Evolutionary conservation across 2,797 vertebrate genomes (phyloP).

Genomic region (Bovichtus diacanthus): DNA sequence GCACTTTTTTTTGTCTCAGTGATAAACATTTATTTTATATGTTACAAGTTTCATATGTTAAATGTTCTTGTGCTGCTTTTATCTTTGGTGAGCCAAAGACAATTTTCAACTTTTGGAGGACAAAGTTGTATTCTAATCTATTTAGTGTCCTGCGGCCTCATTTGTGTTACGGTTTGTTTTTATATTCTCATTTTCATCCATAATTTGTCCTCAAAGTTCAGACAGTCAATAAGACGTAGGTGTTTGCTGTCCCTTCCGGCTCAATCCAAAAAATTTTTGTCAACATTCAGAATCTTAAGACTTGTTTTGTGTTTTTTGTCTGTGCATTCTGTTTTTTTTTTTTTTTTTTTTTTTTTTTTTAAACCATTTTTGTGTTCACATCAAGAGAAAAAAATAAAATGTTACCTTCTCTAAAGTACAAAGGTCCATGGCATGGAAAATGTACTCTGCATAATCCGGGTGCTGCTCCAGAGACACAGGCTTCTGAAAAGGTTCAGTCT

Average conservation of each 20-base stretch:
- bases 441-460: slow-evolving; percentile 98
- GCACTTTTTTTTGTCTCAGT: background rate
- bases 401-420: slow-evolving; percentile 97
- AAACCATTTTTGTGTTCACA: background rate
- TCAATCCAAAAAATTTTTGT: background rate
- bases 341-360: no score
- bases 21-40: background rate
- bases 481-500: slow-evolving; percentile 99
- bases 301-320: background rate
- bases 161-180: no score
- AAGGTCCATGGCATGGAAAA: slow-evolving; percentile 99
- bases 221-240: background rate
- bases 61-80: background rate
- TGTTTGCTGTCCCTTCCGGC: background rate
- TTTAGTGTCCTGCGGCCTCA: no score
- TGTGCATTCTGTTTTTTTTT: slow-evolving; percentile 8
- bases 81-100: background rate
- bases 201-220: no score
- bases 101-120: no score
- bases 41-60: background rate
- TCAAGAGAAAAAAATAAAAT: background rate
- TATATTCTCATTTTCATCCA: no score
- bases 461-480: slow-evolving; percentile 97
- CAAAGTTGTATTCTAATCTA: no score
- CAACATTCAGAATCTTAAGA: background rate